Evolutionary conservation across 2,888 invertebrate genomes (phyloP).

Genomic region (Orthosia gracilis): DNA sequence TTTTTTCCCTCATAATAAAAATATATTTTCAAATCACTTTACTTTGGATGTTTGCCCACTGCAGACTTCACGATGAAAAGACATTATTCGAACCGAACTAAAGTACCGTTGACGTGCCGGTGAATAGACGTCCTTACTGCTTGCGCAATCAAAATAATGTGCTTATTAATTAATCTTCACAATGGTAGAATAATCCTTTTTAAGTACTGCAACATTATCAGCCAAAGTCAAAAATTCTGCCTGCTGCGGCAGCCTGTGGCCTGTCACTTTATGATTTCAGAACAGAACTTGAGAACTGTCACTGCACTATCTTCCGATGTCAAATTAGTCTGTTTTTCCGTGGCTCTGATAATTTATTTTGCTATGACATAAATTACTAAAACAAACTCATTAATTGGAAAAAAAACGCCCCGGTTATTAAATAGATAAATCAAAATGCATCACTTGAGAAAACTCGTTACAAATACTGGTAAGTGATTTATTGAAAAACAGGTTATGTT

Average conservation of each 20-base stretch:
- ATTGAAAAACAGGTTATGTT: constrained; percentile 41
- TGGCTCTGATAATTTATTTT: constrained; percentile 25
- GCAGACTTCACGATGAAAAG: neutral
- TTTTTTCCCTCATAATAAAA: no score
- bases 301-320: constrained; percentile 10
- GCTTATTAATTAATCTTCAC: neutral
- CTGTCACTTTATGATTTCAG: no score
- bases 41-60: neutral
- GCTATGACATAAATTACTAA: constrained; percentile 29
- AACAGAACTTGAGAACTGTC: no score
- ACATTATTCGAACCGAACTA: neutral
- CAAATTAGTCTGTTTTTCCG: constrained; percentile 38
- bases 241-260: no score
- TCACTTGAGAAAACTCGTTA: constrained; percentile 62
- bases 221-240: neutral
- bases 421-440: constrained; percentile 60
- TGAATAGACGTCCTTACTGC: neutral
- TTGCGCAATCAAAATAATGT: neutral
- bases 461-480: constrained; percentile 63
- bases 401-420: constrained; percentile 1
- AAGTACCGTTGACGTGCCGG: neutral
- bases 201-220: neutral
- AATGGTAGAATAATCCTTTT: constrained; percentile 11
- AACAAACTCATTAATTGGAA: neutral
- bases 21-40: no score